phyloP scores from a whole-genome alignment of 2,888 invertebrate genomes.

The Nyleta sp. region DNA sequence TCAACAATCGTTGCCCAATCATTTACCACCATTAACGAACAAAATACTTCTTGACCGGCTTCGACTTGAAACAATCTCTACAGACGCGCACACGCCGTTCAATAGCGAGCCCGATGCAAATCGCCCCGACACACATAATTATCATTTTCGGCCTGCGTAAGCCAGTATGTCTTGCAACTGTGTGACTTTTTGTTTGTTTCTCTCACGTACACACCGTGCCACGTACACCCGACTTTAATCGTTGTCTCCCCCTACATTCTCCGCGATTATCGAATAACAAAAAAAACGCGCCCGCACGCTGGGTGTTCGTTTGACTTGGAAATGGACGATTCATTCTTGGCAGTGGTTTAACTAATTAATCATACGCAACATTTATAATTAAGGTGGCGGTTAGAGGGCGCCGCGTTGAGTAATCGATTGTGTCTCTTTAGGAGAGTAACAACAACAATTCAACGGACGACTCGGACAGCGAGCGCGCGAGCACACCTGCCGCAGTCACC shows the following conservation, averaged over 20 bases:
- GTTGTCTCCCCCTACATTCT: slow-evolving; percentile 38
- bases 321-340: slow-evolving; percentile 59
- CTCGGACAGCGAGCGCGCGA: slow-evolving; percentile 75
- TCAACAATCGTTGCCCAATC: too few species aligned
- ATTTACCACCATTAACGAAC: too few species aligned
- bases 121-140: neutral
- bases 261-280: slow-evolving; percentile 49
- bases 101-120: neutral
- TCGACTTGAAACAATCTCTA: too few species aligned
- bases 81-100: too few species aligned
- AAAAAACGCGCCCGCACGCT: slow-evolving; percentile 45
- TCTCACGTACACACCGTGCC: slow-evolving; percentile 23
- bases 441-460: slow-evolving; percentile 80
- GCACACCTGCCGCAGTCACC: slow-evolving; percentile 71
- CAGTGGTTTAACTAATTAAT: slow-evolving; percentile 63
- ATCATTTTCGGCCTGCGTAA: slow-evolving; percentile 6
- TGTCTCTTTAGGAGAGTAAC: slow-evolving; percentile 80
- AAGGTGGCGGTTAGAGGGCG: slow-evolving; percentile 22
- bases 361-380: slow-evolving; percentile 41
- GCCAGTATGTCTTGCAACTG: slow-evolving; percentile 31
- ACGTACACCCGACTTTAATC: slow-evolving; percentile 28
- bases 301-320: slow-evolving; percentile 59
- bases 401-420: slow-evolving; percentile 55
- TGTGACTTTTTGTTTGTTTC: slow-evolving; percentile 37
- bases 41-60: too few species aligned